Percentiles rank a stretch among this genome's conserved stretches.
Evolutionary conservation across 2,888 invertebrate genomes (phyloP).

Genomic region (Malthinus seriepunctatus): DNA sequence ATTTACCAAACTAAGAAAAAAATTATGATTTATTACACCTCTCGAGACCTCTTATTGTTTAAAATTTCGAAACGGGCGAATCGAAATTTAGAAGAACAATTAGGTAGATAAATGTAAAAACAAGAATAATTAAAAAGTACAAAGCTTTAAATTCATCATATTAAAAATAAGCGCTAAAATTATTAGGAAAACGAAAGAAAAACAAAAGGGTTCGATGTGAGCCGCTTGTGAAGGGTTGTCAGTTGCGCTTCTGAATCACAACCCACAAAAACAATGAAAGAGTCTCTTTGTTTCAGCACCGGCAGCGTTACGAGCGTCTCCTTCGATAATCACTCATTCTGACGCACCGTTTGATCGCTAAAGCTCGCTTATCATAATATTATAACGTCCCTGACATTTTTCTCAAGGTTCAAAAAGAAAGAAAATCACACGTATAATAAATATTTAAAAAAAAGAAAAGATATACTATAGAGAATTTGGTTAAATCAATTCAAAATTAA

Average conservation of each 20-base stretch:
- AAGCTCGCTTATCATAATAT: constrained; percentile 19
- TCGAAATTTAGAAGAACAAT: constrained; percentile 53
- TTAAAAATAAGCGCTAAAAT: constrained; percentile 55
- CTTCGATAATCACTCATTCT: constrained; percentile 51
- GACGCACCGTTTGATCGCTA: constrained; percentile 36
- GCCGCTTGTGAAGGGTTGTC: constrained; percentile 54
- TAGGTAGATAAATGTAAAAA: constrained; percentile 57
- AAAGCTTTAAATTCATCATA: constrained; percentile 57
- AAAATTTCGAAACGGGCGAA: constrained; percentile 35
- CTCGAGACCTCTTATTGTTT: constrained; percentile 50
- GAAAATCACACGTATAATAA: too few relatives aligned
- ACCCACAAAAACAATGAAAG: constrained; percentile 55
- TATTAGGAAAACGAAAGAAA: constrained; percentile 54
- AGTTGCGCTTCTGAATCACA: constrained; percentile 51
- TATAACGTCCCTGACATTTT: constrained; percentile 3
- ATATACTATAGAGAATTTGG: too few relatives aligned
- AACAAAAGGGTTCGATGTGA: constrained; percentile 51
- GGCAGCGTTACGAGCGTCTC: constrained; percentile 34
- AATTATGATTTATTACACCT: constrained; percentile 53
- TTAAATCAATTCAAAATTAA: too few relatives aligned
- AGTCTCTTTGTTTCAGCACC: constrained; percentile 52
- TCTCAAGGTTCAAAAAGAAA: background rate
- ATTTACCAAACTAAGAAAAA: constrained; percentile 44
- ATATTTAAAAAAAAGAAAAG: too few relatives aligned
- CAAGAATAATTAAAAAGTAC: constrained; percentile 56